Conservation (phyloP, 1,140 invertebrate genomes). For the Lanistes nyassanus region DNA sequence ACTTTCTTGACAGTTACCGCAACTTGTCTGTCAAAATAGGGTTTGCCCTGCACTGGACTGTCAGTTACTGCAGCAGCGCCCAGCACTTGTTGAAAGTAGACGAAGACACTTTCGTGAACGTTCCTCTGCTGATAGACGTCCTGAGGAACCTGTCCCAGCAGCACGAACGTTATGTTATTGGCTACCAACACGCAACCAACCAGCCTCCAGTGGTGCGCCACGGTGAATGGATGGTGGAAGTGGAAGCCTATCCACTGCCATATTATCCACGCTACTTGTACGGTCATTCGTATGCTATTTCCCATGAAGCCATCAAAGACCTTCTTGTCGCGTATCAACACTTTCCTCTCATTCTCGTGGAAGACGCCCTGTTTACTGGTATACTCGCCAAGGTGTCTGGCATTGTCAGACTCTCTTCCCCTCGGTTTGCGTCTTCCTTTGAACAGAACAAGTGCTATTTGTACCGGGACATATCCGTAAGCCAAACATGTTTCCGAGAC, state of each 20-base stretch:
- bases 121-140: neutral
- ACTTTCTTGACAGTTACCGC: constrained; percentile 52
- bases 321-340: neutral
- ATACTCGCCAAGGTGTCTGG: neutral
- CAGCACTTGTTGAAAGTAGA: constrained; percentile 24
- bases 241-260: neutral
- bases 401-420: neutral
- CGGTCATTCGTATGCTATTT: neutral
- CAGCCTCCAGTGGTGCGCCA: neutral
- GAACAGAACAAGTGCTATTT: no score
- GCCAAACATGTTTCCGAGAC: no score
- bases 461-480: no score
- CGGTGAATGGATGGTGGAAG: neutral
- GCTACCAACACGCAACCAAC: neutral
- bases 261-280: neutral
- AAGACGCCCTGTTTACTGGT: neutral
- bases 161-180: neutral
- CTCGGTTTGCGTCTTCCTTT: neutral
- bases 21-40: constrained; percentile 20
- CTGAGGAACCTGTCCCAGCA: neutral
- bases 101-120: constrained; percentile 15
- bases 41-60: neutral
- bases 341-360: neutral
- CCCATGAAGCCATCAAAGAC: neutral
- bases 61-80: constrained; percentile 1